These are phyloP conservation scores for Drosophila formosana DNA, from an alignment of 2,888 invertebrate genomes.

Conservation along the genomic window DNA sequence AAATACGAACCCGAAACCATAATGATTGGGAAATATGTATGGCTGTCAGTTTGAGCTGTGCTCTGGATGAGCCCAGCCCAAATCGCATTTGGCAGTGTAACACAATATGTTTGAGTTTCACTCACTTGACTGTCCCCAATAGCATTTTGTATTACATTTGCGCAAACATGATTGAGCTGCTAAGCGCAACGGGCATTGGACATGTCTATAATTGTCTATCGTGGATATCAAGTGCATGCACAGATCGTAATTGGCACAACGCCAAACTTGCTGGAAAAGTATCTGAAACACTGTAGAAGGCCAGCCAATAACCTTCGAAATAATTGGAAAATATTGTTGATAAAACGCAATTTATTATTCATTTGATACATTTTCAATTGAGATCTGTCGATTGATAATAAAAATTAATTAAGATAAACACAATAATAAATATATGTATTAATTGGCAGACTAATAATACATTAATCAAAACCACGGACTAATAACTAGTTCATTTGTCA, in stretches of 20 bases:
- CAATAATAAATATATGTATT: too few species aligned
- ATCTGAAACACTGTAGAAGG: background rate
- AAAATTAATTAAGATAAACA: too few species aligned
- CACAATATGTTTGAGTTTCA: constrained; percentile 35
- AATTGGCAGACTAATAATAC: too few species aligned
- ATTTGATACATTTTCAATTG: too few species aligned
- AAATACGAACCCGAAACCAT: constrained; percentile 32
- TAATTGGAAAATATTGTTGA: background rate
- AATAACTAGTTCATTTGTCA: too few species aligned
- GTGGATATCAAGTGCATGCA: background rate
- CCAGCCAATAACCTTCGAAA: background rate
- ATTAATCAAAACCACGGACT: too few species aligned
- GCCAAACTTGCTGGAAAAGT: background rate
- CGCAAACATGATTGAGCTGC: constrained; percentile 21
- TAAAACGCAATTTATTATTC: background rate
- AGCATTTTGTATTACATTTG: constrained; percentile 17
- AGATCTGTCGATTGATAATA: too few species aligned
- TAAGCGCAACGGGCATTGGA: background rate
- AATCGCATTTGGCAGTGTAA: constrained; percentile 15
- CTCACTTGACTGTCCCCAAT: constrained; percentile 11
- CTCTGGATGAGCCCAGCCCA: constrained; percentile 8
- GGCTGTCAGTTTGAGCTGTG: constrained; percentile 23
- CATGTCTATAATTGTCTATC: constrained; percentile 6
- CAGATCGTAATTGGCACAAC: background rate
- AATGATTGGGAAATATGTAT: constrained; percentile 45